phyloP scores from a whole-genome alignment of 2,888 invertebrate genomes.

The Ferdinandea cuprea region DNA sequence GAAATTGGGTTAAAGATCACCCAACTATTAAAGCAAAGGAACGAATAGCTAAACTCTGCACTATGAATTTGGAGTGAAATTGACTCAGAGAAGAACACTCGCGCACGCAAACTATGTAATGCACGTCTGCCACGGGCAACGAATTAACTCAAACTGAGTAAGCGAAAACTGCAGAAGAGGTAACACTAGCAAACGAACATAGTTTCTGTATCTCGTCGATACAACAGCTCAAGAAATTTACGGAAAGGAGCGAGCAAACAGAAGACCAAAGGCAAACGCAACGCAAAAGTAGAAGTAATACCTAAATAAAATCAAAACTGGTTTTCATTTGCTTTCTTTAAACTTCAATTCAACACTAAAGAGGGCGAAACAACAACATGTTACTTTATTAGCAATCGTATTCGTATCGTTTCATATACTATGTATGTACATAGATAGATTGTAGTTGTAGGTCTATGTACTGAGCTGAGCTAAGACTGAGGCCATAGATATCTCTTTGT shows the following conservation, averaged over 20 bases:
- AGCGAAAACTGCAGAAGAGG: constrained; percentile 42
- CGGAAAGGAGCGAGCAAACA: constrained; percentile 30
- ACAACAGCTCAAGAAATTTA: constrained; percentile 61
- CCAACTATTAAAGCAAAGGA: constrained; percentile 18
- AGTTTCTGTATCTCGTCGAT: too few relatives aligned
- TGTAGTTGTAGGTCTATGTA: too few relatives aligned
- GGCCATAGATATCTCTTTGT: constrained; percentile 3
- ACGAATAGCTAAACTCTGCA: constrained; percentile 14
- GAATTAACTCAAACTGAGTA: constrained; percentile 61
- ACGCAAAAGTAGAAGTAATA: too few relatives aligned
- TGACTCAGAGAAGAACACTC: constrained; percentile 20
- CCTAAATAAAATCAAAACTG: constrained; percentile 64
- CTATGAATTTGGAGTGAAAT: constrained; percentile 28
- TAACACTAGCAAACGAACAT: constrained; percentile 8
- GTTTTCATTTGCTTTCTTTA: constrained; percentile 73
- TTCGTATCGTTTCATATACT: background rate
- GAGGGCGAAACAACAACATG: constrained; percentile 28
- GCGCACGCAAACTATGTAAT: background rate
- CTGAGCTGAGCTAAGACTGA: background rate
- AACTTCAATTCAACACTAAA: constrained; percentile 56
- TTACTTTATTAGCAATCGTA: constrained; percentile 30
- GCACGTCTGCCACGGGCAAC: constrained; percentile 49
- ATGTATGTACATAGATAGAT: background rate
- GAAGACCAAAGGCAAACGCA: constrained; percentile 49
- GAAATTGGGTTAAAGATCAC: constrained; percentile 74